phyloP scores from a whole-genome alignment of 2,888 invertebrate genomes.

The Drosophila pegasa region DNA sequence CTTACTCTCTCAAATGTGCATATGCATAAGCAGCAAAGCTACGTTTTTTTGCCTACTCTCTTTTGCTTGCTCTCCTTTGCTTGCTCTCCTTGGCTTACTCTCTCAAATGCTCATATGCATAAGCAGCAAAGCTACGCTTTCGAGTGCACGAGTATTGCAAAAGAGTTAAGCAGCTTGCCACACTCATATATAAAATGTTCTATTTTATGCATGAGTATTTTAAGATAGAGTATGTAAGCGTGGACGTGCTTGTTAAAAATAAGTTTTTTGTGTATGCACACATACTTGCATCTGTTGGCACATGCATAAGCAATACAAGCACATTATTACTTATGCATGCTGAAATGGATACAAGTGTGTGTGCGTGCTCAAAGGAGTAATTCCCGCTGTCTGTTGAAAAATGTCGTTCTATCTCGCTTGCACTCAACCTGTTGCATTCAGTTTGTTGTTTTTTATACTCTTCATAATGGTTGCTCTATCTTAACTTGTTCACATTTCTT shows the following conservation, averaged over 20 bases:
- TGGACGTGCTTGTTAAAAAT: background rate
- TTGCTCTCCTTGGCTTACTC: no score
- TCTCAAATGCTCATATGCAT: no score
- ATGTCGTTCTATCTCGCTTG: background rate
- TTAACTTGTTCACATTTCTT: constrained; percentile 45
- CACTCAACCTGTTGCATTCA: constrained; percentile 2
- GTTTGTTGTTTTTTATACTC: background rate
- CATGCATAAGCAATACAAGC: background rate
- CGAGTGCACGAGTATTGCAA: background rate
- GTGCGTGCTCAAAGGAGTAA: background rate
- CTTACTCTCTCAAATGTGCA: background rate
- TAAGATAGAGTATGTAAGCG: background rate
- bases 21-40: no score
- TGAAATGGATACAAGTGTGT: background rate
- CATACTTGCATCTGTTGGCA: background rate
- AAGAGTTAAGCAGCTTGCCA: background rate
- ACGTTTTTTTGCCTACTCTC: background rate
- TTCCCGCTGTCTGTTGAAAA: background rate
- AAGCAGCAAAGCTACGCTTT: background rate
- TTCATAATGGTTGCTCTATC: background rate
- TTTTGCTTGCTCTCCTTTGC: background rate
- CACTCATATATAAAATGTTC: background rate
- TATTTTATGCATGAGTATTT: background rate
- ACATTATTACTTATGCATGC: constrained; percentile 1
- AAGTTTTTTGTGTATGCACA: background rate